These are phyloP conservation scores for Anagyrus pseudococci DNA, from an alignment of 2,888 invertebrate genomes.

Conservation along the genomic window DNA sequence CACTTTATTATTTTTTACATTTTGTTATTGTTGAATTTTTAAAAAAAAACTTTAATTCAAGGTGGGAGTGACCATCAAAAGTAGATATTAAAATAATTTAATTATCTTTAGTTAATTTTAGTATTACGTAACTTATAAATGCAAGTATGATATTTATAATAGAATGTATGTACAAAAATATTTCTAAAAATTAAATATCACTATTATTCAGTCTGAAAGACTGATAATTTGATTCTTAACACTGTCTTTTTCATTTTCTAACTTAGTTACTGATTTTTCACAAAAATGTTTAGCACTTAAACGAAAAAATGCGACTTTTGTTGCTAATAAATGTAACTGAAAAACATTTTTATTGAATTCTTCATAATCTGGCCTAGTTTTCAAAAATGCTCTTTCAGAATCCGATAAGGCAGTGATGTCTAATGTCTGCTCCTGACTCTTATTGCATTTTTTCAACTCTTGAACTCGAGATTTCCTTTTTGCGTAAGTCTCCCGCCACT, in stretches of 20 bases:
- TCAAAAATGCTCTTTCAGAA: conserved; percentile 32
- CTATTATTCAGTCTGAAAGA: conserved; percentile 28
- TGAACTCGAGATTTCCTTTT: conserved; percentile 31
- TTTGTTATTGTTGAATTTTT: conserved; percentile 43
- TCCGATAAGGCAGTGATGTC: conserved; percentile 24
- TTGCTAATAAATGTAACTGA: conserved; percentile 24
- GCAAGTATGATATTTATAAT: conserved; percentile 26
- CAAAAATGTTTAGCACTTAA: conserved; percentile 19
- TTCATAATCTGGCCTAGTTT: conserved; percentile 31
- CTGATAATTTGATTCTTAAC: conserved; percentile 29
- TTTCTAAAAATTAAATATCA: conserved; percentile 13
- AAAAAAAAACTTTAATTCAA: conserved; percentile 23
- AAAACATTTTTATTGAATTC: conserved; percentile 39
- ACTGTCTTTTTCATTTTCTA: conserved; percentile 27
- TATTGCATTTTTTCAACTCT: conserved; percentile 34
- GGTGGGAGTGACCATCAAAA: conserved; percentile 10
- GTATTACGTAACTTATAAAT: conserved; percentile 18
- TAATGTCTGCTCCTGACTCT: conserved; percentile 21
- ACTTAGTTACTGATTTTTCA: conserved; percentile 14
- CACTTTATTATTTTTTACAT: conserved; percentile 44
- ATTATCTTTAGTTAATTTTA: conserved; percentile 26
- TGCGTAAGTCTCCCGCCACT: conserved; percentile 47
- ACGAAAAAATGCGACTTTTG: conserved; percentile 30
- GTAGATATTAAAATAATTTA: conserved; percentile 18
- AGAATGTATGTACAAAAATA: conserved; percentile 8